A percentile compares a stretch with the other conserved stretches of the same genome.
Evolutionary conservation across 2,797 vertebrate genomes (phyloP).

Genomic region (Alectoris magna): DNA sequence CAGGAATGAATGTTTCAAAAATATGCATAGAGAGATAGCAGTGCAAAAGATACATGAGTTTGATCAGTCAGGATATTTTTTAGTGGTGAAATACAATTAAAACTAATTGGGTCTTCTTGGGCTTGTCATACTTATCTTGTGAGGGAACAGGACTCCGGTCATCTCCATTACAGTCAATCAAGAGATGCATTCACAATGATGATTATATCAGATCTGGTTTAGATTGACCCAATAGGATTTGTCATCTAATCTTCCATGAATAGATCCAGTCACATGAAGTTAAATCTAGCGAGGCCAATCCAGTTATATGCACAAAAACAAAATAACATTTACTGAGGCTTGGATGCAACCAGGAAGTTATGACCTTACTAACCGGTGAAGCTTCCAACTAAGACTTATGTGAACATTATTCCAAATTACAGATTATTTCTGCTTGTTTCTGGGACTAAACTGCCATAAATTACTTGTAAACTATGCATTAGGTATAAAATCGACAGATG

Average conservation of each 20-base stretch:
- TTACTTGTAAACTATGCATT: background rate
- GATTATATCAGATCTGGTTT: conserved; percentile 49
- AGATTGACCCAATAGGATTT: conserved; percentile 38
- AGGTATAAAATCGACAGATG: background rate
- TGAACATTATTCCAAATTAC: background rate
- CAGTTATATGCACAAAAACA: background rate
- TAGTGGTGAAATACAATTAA: conserved; percentile 60
- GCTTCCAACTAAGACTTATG: background rate
- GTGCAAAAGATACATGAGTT: conserved; percentile 31
- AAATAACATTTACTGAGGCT: background rate
- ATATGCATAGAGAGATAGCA: background rate
- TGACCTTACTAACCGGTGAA: background rate
- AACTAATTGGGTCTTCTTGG: conserved; percentile 43
- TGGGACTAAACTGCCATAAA: background rate
- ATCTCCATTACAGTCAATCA: conserved; percentile 58
- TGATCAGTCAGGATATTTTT: conserved; percentile 50
- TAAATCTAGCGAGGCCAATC: background rate
- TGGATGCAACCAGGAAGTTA: background rate
- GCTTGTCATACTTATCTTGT: conserved; percentile 45
- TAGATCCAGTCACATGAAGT: conserved; percentile 14
- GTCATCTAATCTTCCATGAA: conserved; percentile 38
- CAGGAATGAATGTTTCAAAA: conserved; percentile 54
- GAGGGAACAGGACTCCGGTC: background rate
- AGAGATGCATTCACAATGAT: background rate
- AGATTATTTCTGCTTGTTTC: background rate